Conservation (phyloP, 2,113 vertebrate species). For the Bubalus kerabau region DNA sequence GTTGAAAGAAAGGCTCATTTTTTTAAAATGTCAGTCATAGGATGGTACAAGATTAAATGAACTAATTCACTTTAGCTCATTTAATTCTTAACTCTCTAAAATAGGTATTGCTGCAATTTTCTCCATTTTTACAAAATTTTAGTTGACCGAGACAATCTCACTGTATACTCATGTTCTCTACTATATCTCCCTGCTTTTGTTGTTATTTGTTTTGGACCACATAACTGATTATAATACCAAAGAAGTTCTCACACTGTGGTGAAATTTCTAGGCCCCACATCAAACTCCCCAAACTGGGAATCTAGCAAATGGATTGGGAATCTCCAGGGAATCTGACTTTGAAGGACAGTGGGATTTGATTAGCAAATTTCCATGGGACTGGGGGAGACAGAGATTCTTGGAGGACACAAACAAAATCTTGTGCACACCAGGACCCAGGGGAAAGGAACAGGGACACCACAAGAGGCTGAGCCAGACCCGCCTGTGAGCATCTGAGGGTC, state of each 20-base stretch:
- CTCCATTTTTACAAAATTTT: background rate
- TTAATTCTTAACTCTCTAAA: background rate
- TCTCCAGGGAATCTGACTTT: background rate
- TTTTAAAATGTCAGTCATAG: background rate
- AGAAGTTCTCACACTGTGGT: background rate
- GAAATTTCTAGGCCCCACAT: background rate
- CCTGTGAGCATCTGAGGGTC: background rate
- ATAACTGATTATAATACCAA: background rate
- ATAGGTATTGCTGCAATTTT: background rate
- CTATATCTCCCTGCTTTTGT: background rate
- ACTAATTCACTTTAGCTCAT: background rate
- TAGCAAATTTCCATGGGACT: background rate
- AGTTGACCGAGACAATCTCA: background rate
- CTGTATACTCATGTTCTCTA: background rate
- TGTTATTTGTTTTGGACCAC: background rate
- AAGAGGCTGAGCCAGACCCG: background rate
- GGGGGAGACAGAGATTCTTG: background rate
- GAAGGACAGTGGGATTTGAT: background rate
- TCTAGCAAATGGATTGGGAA: background rate
- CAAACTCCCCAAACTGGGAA: background rate
- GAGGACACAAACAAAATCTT: background rate
- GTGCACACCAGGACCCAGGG: background rate
- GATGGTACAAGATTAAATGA: background rate
- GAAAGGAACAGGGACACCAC: background rate
- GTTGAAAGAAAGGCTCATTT: background rate